phyloP scores from a whole-genome alignment of 1,140 invertebrate genomes.

The Heliconius eleuchia region DNA sequence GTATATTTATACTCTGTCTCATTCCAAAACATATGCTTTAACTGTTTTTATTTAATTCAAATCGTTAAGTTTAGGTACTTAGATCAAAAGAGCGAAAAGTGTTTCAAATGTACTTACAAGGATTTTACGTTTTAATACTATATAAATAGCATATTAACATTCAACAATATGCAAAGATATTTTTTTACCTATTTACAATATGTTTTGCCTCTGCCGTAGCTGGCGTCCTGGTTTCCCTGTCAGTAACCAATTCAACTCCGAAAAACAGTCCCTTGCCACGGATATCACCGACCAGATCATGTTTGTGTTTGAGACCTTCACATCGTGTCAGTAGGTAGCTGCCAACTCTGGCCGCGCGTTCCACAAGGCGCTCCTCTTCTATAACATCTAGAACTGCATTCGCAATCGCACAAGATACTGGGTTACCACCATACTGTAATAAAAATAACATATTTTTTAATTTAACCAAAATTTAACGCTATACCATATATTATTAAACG shows the following conservation, averaged over 20 bases:
- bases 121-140: too few relatives aligned
- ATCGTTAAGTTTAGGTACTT: too few relatives aligned
- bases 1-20: too few relatives aligned
- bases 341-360: slow-evolving; percentile 92
- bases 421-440: slow-evolving; percentile 97
- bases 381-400: slow-evolving; percentile 97
- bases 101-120: too few relatives aligned
- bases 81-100: too few relatives aligned
- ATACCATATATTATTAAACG: too few relatives aligned
- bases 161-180: background rate
- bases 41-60: too few relatives aligned
- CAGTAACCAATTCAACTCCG: slow-evolving; percentile 95
- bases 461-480: too few relatives aligned
- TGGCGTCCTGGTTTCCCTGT: slow-evolving; percentile 89
- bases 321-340: slow-evolving; percentile 88
- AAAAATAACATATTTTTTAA: background rate
- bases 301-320: slow-evolving; percentile 86
- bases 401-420: slow-evolving; percentile 97
- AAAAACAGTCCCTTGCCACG: slow-evolving; percentile 95
- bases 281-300: slow-evolving; percentile 92
- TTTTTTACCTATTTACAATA: slow-evolving; percentile 86
- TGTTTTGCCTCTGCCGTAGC: slow-evolving; percentile 91
- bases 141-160: too few relatives aligned
- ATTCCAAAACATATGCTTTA: too few relatives aligned
- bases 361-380: slow-evolving; percentile 91